Base-by-base conservation (phyloP, 2,113 vertebrate genomes). In the Neolamprologus sp. region DNA sequence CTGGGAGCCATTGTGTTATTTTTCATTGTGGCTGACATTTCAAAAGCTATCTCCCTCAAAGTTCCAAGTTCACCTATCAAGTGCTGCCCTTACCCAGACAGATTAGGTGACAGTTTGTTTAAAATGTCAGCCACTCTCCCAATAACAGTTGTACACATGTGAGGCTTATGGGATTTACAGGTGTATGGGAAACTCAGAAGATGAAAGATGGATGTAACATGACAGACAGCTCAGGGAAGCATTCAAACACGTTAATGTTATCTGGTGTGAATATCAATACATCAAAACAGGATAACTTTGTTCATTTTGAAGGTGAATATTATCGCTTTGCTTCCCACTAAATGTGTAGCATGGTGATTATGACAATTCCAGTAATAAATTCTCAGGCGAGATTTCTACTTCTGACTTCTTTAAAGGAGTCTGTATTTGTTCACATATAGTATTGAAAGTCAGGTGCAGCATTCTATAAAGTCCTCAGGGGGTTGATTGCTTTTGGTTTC, bases 21-120 rank as follows among this genome's bases (percentile, higher is more conserved):
- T 95, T 92, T 96, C 82, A 92, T 92, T 87, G 87, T 21, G 9
- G 51, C 54, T 96, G 95, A 96, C 95, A 96, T 97, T 97, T 97
- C 89, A 91, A 95, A 95, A 95, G 90, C 86, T 88, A 94, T 95
- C 93, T 93, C 84, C 51, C 89, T 90, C 89, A 93, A 91, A 96
- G 93, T 95, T 94, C 92, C 33, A 88, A 95, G 93, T 95, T 95
- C 95, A 93, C 89, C 81, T 81, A 94, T 92, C 93, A 95, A 91
- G 83, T 58, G 14, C 16, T 90, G 90, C 79, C 93, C 92, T 94
- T 86, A 93, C 80, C 10, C 75, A 71, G 55, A 91, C 82, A 95
- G 95, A 94, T 93, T 90, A 92, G 91, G 87, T 91, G 89, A 91
- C 92, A 94, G 94, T 95, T 95, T 94, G 91, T 93, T 94, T 92